Evolutionary conservation across 2,888 invertebrate genomes (phyloP).

Genomic region (Junonia oenone): DNA sequence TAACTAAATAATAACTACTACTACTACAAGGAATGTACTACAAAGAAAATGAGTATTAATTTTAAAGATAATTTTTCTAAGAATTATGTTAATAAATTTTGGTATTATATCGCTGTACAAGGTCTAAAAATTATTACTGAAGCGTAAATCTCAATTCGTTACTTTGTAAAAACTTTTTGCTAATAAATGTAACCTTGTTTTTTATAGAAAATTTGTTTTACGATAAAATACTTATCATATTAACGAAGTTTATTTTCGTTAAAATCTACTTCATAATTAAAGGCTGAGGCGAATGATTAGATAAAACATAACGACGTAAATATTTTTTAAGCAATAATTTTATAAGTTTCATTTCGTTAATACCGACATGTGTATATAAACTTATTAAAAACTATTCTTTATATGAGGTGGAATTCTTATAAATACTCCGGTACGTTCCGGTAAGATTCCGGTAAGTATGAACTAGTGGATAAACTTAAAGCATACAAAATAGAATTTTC

Average conservation of each 20-base stretch:
- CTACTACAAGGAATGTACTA: too few relatives aligned
- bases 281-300: not conserved
- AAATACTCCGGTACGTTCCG: too few relatives aligned
- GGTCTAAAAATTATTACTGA: not conserved
- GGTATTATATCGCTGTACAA: too few relatives aligned
- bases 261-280: not conserved
- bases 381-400: too few relatives aligned
- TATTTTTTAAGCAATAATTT: not conserved
- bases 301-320: not conserved
- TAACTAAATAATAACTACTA: too few relatives aligned
- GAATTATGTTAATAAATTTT: not conserved
- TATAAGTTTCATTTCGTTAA: too few relatives aligned
- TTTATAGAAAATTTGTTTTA: not conserved
- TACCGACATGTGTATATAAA: too few relatives aligned
- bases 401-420: too few relatives aligned
- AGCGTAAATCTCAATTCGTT: not conserved
- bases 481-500: too few relatives aligned
- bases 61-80: not conserved
- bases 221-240: not conserved
- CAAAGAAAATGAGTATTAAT: too few relatives aligned
- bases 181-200: constrained; percentile 1
- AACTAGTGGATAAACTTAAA: too few relatives aligned
- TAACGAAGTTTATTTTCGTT: not conserved
- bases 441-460: too few relatives aligned
- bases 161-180: not conserved